Base-by-base conservation (phyloP, 92 coral and sea anemone genomes). In the Umimayanthus chanpuru region DNA sequence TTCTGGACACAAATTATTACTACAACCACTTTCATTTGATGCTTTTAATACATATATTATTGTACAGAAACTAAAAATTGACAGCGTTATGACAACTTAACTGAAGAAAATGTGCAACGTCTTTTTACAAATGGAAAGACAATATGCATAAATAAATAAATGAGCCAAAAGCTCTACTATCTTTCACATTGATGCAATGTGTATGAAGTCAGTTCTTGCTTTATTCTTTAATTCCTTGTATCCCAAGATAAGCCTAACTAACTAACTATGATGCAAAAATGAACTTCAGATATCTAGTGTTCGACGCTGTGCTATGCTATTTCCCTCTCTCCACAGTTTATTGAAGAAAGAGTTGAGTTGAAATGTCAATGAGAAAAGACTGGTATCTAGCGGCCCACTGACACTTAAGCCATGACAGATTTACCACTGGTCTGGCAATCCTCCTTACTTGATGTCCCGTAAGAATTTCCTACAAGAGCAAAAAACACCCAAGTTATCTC, bases 101-200 rank as follows among this genome's bases (percentile, higher is more conserved):
- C 26, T 61, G 67, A 21, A 18, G 23, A 58, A 18, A 18, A 18
- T 4, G 67, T 21, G 4, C 20, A 20, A 61, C 23, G 20, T 61
- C 23, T 61, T 61, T 61, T 25, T 61, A 2, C 67, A 61, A 18
- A 61, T 21, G 26, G 7, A 18, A 61, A 5, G 26, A 61, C 5
- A 61, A 4, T 18, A 5, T 18, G 8, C 68, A 23, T 4, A 14
- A 61, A 61, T 61, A 61, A 1, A 40, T 61, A 61, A 1, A 40
- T 50, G 82, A 79, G 68, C 82, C 23, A 79, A 28, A 50, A 50
- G 82, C 82, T 79, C 41, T 79, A 79, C 82, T 6, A 2, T 79
- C 39, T 79, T 10, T 49, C 36, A 49, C 82, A 79, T 79, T 79
- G 82, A 79, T 50, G 32, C 82, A 79, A 79, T 79, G 82, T 64